Evolutionary conservation across 2,888 invertebrate species (phyloP), one percentile per base, ranked within the genome.

Genomic region (Euphydryas editha): DNA sequence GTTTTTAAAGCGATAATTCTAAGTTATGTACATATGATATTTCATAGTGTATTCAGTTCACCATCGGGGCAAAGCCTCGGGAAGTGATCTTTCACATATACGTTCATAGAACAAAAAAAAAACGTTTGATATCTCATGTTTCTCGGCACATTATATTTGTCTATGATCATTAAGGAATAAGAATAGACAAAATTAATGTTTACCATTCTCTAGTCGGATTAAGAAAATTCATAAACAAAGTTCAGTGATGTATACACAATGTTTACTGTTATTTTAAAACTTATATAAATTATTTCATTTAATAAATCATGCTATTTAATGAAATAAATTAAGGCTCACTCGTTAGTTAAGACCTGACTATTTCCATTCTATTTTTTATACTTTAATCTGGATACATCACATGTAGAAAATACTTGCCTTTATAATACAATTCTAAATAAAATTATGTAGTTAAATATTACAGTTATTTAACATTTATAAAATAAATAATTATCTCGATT

Each of bases 181-280:
- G 74, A 78, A 81, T 80, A 84, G 77, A 82, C 78, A 83, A 82
- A n/a, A n/a, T n/a, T n/a, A n/a, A 81, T 67, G 85, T 85, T 90
- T 87, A 90, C 90, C 90, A 85, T 79, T 81, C 80, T 91, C 90
- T 91, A 91, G 91, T 91, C 91, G 84, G 81, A 75, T 81, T 82
- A 86, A 87, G 84, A 87, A 84, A 84, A 83, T 76, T 79, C 78
- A 73, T 77, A 75, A 66, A 58, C 39, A 57, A 57, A 71, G 73
- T 76, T 79, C 76, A 73, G 76, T 76, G 70, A 75, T 74, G 75
- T 69, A 67, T 78, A 72, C 68, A 71, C 69, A 72, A 71, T 75
- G 69, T 74, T 68, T 71, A 68, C 65, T 56, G 65, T 59, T 69
- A 73, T 75, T 67, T 70, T 71, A 71, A 72, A 66, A 65, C n/a